A percentile compares a stretch with the other conserved stretches of the same genome.
phyloP scores from a whole-genome alignment of 2,797 vertebrate species.

The Oreonectes daqikongensis region DNA sequence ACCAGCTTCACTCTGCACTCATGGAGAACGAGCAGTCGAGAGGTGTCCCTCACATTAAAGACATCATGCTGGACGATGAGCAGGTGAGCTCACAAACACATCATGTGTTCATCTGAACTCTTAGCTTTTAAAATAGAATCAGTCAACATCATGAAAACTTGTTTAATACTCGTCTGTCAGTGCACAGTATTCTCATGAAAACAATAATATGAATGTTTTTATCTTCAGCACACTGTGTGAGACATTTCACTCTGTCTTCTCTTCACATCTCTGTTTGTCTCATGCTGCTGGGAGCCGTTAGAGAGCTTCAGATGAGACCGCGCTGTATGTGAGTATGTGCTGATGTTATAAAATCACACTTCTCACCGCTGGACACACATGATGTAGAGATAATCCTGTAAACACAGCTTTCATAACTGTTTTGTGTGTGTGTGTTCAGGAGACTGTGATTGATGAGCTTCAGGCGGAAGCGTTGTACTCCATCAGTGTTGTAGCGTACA shows the following conservation, averaged over 20 bases:
- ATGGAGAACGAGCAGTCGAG: slow-evolving; percentile 85
- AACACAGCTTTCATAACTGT: too few relatives aligned
- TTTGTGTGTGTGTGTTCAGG: slow-evolving; percentile 67
- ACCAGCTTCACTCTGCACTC: slow-evolving; percentile 91
- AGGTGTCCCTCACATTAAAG: slow-evolving; percentile 88
- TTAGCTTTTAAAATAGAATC: too few relatives aligned
- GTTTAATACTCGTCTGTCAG: too few relatives aligned
- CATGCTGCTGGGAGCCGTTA: slow-evolving; percentile 65
- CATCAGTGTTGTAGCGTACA: slow-evolving; percentile 84
- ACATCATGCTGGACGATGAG: slow-evolving; percentile 89
- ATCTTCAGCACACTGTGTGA: too few relatives aligned
- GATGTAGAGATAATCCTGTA: too few relatives aligned
- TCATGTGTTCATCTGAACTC: too few relatives aligned
- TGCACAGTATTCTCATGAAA: too few relatives aligned
- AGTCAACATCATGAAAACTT: too few relatives aligned
- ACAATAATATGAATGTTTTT: too few relatives aligned
- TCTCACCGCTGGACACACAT: too few relatives aligned
- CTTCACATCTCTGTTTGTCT: slow-evolving; percentile 43
- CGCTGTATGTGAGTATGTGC: slow-evolving; percentile 90
- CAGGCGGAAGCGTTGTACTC: slow-evolving; percentile 90
- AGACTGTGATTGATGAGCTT: slow-evolving; percentile 86
- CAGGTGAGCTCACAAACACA: slow-evolving; percentile 81
- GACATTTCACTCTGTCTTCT: slow-evolving; percentile 35
- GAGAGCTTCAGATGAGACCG: slow-evolving; percentile 88
- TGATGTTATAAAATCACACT: not conserved